Conservation (phyloP, 2,888 invertebrate species). For the Caenorhabditis sp. region DNA sequence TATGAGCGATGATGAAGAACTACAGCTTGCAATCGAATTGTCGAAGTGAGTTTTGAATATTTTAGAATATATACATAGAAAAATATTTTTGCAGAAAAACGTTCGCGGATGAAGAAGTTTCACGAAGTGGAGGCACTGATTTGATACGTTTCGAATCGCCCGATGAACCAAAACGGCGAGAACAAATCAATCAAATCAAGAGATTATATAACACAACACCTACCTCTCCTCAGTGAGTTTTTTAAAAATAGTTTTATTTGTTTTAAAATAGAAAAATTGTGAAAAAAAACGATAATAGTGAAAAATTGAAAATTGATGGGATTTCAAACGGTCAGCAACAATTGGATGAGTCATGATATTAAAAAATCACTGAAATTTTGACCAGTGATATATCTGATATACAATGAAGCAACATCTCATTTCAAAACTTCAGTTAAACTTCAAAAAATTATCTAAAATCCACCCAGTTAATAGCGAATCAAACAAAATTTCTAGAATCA, state of each 20-base stretch:
- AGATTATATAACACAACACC: conserved; percentile 29
- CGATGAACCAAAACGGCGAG: conserved; percentile 42
- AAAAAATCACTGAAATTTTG: too few relatives aligned
- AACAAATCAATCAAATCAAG: conserved; percentile 53
- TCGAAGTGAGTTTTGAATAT: conserved; percentile 39
- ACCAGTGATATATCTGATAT: too few relatives aligned
- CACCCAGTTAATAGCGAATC: too few relatives aligned
- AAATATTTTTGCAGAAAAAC: conserved; percentile 43
- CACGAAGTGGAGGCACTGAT: conserved; percentile 28
- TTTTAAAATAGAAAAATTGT: neutral
- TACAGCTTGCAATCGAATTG: conserved; percentile 47
- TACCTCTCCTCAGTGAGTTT: neutral
- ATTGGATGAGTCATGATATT: too few relatives aligned
- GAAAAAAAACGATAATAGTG: too few relatives aligned
- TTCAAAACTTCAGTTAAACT: too few relatives aligned
- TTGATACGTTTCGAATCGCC: conserved; percentile 49
- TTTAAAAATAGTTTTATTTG: neutral
- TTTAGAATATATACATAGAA: neutral
- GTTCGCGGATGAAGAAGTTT: conserved; percentile 40
- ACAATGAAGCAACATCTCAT: too few relatives aligned
- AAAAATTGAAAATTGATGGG: too few relatives aligned
- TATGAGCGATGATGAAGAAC: conserved; percentile 48
- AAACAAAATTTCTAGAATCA: too few relatives aligned
- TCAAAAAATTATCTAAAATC: too few relatives aligned
- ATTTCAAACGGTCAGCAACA: too few relatives aligned